phyloP scores from a whole-genome alignment of 2,113 vertebrate genomes.

The Cnemophilus loriae region DNA sequence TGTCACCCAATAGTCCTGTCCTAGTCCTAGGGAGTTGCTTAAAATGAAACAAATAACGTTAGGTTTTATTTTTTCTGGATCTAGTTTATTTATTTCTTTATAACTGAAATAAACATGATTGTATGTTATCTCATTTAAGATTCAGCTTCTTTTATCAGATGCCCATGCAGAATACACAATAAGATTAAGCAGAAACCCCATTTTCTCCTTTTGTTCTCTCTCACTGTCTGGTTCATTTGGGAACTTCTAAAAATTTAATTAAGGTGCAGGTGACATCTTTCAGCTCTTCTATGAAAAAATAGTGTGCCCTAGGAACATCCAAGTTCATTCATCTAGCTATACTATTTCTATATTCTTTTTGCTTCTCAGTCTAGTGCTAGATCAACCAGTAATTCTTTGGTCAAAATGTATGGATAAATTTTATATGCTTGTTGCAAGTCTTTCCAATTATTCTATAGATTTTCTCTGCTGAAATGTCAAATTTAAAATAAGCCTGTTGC shows the following conservation, averaged over 20 bases:
- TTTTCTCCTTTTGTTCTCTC: not conserved
- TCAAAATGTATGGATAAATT: not conserved
- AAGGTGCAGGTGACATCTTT: not conserved
- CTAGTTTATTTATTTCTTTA: not conserved
- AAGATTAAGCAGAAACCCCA: not conserved
- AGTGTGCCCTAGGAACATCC: not conserved
- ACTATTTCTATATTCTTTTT: not conserved
- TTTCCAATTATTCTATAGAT: slow-evolving; percentile 2
- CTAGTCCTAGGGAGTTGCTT: not conserved
- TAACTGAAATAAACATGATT: not conserved
- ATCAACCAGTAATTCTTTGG: not conserved
- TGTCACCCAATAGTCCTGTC: not conserved
- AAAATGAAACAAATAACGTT: not conserved
- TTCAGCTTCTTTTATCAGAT: not conserved
- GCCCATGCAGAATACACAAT: not conserved
- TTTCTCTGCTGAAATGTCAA: slow-evolving; percentile 11
- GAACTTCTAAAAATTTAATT: slow-evolving; percentile 29
- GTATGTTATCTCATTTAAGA: not conserved
- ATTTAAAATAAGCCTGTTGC: slow-evolving; percentile 6
- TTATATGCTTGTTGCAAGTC: not conserved
- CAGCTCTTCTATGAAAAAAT: not conserved
- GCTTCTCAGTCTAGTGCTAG: not conserved
- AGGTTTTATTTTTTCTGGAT: not conserved
- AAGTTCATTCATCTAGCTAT: not conserved
- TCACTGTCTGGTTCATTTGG: not conserved